Conservation (phyloP, 2,797 vertebrate genomes). For the Steatocranus sp. region DNA sequence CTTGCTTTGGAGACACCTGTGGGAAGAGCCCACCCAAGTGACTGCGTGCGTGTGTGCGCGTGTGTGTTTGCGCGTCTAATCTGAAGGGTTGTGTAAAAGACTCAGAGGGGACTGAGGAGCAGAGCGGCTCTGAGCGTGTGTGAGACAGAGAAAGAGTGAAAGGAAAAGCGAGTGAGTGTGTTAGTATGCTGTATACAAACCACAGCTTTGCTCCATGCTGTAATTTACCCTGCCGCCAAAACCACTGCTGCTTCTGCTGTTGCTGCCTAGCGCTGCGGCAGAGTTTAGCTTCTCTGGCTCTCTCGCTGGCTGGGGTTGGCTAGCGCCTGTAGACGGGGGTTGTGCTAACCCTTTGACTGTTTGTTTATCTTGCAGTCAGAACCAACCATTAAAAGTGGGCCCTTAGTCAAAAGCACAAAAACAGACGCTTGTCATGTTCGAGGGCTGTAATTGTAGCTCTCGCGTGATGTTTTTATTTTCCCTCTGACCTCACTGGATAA, state of each 20-base stretch:
- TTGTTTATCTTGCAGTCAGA: slow-evolving; percentile 79
- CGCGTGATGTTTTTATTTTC: slow-evolving; percentile 81
- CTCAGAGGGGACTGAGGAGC: not conserved
- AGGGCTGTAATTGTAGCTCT: slow-evolving; percentile 80
- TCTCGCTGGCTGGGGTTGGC: slow-evolving; percentile 47
- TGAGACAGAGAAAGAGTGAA: slow-evolving; percentile 35
- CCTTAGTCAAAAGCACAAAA: slow-evolving; percentile 75
- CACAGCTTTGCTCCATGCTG: slow-evolving; percentile 77
- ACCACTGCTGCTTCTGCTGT: slow-evolving; percentile 68
- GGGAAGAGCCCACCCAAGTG: slow-evolving; percentile 53
- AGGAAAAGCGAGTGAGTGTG: slow-evolving; percentile 60
- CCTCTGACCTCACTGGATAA: slow-evolving; percentile 82
- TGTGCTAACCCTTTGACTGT: slow-evolving; percentile 73
- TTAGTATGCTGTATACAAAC: slow-evolving; percentile 69
- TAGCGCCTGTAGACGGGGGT: slow-evolving; percentile 55
- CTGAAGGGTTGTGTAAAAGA: not conserved
- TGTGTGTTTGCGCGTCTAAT: not conserved
- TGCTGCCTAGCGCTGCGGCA: slow-evolving; percentile 50
- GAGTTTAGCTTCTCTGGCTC: slow-evolving; percentile 51
- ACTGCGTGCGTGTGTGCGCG: not conserved
- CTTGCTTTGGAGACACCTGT: slow-evolving; percentile 48
- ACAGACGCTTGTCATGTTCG: slow-evolving; percentile 80
- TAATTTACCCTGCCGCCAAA: slow-evolving; percentile 80
- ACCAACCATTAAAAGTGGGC: slow-evolving; percentile 74
- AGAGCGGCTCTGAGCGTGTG: slow-evolving; percentile 6